phyloP scores from a whole-genome alignment of 2,797 vertebrate species.

The Eutrigla gurnardus region DNA sequence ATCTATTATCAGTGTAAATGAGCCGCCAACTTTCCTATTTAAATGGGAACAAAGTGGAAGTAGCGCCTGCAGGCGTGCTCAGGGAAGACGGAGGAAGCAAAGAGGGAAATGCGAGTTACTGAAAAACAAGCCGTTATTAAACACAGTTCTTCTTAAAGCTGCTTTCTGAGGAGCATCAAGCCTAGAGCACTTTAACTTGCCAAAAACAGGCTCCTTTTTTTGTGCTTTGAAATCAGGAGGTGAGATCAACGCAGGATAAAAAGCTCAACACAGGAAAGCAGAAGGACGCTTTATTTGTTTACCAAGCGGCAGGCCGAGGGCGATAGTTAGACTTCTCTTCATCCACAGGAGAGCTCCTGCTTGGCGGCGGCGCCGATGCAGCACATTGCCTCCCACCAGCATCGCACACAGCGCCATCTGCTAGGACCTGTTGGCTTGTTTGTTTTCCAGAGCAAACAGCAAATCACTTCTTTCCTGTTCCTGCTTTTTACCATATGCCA shows the following conservation, averaged over 20 bases:
- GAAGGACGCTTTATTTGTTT: constrained; percentile 85
- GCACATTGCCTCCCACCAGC: constrained; percentile 88
- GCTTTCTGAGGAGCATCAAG: constrained; percentile 73
- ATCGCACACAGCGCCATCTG: constrained; percentile 91
- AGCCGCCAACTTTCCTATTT: constrained; percentile 68
- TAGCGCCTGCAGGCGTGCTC: constrained; percentile 70
- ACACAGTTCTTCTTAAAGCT: constrained; percentile 76
- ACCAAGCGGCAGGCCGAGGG: constrained; percentile 81
- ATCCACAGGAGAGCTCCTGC: constrained; percentile 80
- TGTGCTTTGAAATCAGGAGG: constrained; percentile 78
- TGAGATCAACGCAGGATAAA: constrained; percentile 78
- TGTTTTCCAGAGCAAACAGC: constrained; percentile 99
- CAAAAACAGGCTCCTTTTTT: constrained; percentile 71
- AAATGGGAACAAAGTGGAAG: constrained; percentile 72
- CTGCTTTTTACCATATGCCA: constrained; percentile 97
- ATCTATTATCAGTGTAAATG: constrained; percentile 78
- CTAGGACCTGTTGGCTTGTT: constrained; percentile 98
- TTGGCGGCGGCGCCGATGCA: constrained; percentile 71
- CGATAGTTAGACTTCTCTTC: constrained; percentile 79
- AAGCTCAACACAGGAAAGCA: constrained; percentile 80
- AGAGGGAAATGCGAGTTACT: constrained; percentile 68
- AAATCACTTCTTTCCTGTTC: constrained; percentile 98
- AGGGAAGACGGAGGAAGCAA: constrained; percentile 60
- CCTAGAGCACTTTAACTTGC: constrained; percentile 79
- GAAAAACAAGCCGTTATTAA: constrained; percentile 79